Percentiles rank a stretch among this genome's conserved stretches.
Conservation (phyloP, 1,140 invertebrate species). For the Phenacoccus solenopsis region DNA sequence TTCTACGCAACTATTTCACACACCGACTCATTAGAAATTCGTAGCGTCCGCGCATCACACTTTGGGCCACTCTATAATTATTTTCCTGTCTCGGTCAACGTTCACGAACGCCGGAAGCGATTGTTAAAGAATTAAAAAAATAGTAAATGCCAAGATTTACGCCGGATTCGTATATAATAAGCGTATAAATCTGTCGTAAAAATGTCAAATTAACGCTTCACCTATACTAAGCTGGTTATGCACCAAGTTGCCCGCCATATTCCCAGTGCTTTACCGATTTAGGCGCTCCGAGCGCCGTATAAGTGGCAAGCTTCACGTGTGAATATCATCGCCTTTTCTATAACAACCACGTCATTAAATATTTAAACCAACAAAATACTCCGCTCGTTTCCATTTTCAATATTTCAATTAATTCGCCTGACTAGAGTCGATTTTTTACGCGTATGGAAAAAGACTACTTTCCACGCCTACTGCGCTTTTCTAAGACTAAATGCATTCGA, state of each 20-base stretch:
- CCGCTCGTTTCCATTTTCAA: slow-evolving; percentile 11
- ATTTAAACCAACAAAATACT: slow-evolving; percentile 18
- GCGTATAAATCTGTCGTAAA: slow-evolving; percentile 16
- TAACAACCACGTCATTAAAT: slow-evolving; percentile 12
- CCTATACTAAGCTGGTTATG: not conserved
- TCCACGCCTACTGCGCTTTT: not conserved
- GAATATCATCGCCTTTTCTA: slow-evolving; percentile 15
- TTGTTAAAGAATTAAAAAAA: slow-evolving; percentile 8
- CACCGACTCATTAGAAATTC: not conserved
- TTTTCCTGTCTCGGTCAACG: slow-evolving; percentile 9
- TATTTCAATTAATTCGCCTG: slow-evolving; percentile 10
- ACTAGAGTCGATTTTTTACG: not conserved
- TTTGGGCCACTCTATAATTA: slow-evolving; percentile 5
- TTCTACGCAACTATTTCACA: not conserved
- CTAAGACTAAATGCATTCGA: not conserved
- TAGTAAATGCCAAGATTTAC: not conserved
- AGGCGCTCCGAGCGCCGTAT: not conserved
- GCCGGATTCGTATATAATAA: not conserved
- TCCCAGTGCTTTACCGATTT: slow-evolving; percentile 11
- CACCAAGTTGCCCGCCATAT: not conserved
- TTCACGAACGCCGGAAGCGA: slow-evolving; percentile 8
- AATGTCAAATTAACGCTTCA: slow-evolving; percentile 11
- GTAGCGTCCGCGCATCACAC: not conserved
- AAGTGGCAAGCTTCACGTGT: slow-evolving; percentile 13
- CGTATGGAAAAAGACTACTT: not conserved